Evolutionary conservation across 2,888 invertebrate species (phyloP), one percentile per base, ranked within the genome.

Genomic region (Hipparchia semele): DNA sequence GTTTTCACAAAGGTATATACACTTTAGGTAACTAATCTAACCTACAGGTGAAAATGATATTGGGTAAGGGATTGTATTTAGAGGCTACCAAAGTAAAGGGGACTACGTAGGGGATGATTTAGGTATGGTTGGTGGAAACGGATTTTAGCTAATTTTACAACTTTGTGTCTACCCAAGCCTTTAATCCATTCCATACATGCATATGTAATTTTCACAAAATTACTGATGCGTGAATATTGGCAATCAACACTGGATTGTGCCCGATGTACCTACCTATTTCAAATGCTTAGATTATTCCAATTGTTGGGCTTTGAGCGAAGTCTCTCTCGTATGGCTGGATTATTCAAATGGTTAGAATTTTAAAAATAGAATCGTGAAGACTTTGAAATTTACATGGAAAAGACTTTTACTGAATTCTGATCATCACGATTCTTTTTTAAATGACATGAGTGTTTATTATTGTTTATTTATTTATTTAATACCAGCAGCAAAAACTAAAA

Each of bases 181-280:
- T 56, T 56, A 58, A 58, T 13, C 56, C n/a, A n/a, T 6, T n/a
- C 54, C 54, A 7, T 56, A 53, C 12, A 33, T 51, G 53, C 33
- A 65, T 53, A 65, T 65, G 65, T 53, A 65, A 65, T 65, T 10
- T 65, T 12, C 51, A 23, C 2, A 1, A 53, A 12, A 12, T 23
- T 53, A 10, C 6, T 12, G 33, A 65, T 33, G 65, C 53, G 65
- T 51, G 65, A 33, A 65, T 65, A 65, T 65, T 65, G 51, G 33
- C 65, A 33, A 53, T 65, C 65, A 65, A 33, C 65, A 53, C 64
- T 33, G 23, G 23, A 65, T 51, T 9, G 64, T 10, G 23, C 65
- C 12, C 12, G 51, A 33, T 51, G 23, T 23, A 23, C 23, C 23
- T 23, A 23, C 23, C 49, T 53, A 33, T 65, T 65, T 53, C 10